A percentile compares a stretch with the other conserved stretches of the same genome.
Conservation (phyloP, 2,797 vertebrate genomes). For the Mormyrops boulengeri region DNA sequence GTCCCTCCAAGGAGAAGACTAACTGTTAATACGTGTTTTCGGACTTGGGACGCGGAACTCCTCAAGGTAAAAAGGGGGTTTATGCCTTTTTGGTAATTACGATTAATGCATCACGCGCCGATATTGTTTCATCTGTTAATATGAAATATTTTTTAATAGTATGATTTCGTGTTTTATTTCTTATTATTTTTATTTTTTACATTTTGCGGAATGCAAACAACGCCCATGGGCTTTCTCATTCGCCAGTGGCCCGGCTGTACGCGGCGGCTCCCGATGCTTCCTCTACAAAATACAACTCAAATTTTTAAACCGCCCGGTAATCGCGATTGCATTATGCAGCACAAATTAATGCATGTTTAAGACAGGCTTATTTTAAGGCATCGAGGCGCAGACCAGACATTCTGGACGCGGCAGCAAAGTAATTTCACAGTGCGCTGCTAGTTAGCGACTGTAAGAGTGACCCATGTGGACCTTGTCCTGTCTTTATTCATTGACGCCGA, state of each 20-base stretch:
- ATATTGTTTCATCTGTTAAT: not conserved
- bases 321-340: not conserved
- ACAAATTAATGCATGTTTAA: not conserved
- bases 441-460: not conserved
- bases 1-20: slow-evolving; percentile 52
- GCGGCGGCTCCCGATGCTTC: slow-evolving; percentile 32
- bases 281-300: not conserved
- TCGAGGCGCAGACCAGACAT: not conserved
- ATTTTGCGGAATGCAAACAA: slow-evolving; percentile 48
- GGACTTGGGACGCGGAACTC: slow-evolving; percentile 71
- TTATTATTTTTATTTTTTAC: not conserved
- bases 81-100: not conserved
- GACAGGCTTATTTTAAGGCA: not conserved
- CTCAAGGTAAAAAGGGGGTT: slow-evolving; percentile 59
- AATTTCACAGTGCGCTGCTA: slow-evolving; percentile 4
- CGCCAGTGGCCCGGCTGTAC: slow-evolving; percentile 57
- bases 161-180: not conserved
- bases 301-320: not conserved
- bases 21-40: slow-evolving; percentile 57
- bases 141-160: not conserved
- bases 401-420: not conserved
- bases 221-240: slow-evolving; percentile 50
- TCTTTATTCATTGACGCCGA: slow-evolving; percentile 14
- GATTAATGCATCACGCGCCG: not conserved
- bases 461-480: slow-evolving; percentile 25